Percentiles rank a stretch among this genome's conserved stretches.
phyloP scores from a whole-genome alignment of 2,797 vertebrate genomes.

The Coluber constrictor region DNA sequence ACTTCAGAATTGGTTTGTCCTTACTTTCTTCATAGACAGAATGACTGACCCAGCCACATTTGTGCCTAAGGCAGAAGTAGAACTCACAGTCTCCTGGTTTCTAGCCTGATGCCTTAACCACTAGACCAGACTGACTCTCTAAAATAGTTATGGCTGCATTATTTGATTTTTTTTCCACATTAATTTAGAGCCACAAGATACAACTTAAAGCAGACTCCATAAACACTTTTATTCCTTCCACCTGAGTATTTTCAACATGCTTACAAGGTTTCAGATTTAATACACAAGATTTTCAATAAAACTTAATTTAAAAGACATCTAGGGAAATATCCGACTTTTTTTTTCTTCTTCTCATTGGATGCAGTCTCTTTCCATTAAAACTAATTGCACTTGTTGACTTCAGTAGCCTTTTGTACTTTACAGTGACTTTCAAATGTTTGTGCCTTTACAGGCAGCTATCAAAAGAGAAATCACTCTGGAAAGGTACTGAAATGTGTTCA shows the following conservation, averaged over 20 bases:
- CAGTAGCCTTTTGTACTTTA: neutral
- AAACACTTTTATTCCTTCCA: slow-evolving; percentile 9
- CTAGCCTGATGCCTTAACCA: neutral
- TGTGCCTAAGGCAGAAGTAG: neutral
- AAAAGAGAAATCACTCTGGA: neutral
- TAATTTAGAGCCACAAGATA: neutral
- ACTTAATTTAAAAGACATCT: slow-evolving; percentile 28
- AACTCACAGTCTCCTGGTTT: neutral
- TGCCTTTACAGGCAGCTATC: neutral
- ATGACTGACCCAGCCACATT: neutral
- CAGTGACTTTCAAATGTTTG: neutral
- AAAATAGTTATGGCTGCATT: neutral
- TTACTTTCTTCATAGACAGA: neutral
- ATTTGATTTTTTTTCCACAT: neutral
- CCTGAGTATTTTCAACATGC: slow-evolving; percentile 12
- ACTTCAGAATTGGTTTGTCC: neutral
- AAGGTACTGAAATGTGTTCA: neutral
- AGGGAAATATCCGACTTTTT: neutral
- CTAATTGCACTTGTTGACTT: neutral
- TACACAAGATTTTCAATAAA: slow-evolving; percentile 5
- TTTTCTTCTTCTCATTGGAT: neutral
- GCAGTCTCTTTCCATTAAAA: neutral
- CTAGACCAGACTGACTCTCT: neutral
- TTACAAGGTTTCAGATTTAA: neutral
- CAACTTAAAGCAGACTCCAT: slow-evolving; percentile 11